Evolutionary conservation across 2,888 invertebrate species (phyloP).

Genomic region (Synanthedon andrenaeformis): DNA sequence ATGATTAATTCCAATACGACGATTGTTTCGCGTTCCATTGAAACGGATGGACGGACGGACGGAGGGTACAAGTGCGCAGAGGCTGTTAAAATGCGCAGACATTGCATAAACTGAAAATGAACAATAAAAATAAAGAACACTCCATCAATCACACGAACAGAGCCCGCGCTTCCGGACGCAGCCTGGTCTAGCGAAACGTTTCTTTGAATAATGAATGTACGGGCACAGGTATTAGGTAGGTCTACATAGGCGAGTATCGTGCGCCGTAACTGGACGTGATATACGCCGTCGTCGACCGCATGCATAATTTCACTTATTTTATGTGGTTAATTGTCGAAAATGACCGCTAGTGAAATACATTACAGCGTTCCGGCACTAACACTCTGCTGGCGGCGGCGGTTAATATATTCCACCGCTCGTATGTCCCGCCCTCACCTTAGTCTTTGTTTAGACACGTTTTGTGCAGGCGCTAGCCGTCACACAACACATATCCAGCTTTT

Average conservation of each 20-base stretch:
- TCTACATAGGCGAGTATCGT: conserved; percentile 52
- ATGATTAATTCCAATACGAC: neutral
- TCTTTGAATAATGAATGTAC: conserved; percentile 70
- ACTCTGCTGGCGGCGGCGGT: conserved; percentile 47
- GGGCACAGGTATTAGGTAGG: conserved; percentile 15
- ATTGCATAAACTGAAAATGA: conserved; percentile 30
- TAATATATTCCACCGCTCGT: conserved; percentile 62
- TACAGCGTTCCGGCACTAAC: conserved; percentile 53
- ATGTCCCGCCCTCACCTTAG: conserved; percentile 44
- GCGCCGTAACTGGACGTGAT: conserved; percentile 70
- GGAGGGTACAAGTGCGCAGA: neutral
- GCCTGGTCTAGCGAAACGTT: conserved; percentile 65
- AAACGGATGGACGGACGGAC: neutral
- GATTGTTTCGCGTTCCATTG: neutral
- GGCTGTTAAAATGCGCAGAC: conserved; percentile 12
- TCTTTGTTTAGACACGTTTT: conserved; percentile 29
- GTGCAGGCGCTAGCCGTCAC: conserved; percentile 4
- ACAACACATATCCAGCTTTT: neutral
- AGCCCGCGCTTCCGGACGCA: conserved; percentile 59
- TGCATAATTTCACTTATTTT: conserved; percentile 72
- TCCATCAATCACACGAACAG: conserved; percentile 67
- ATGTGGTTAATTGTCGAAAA: conserved; percentile 72
- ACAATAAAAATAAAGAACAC: conserved; percentile 56
- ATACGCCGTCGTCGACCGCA: conserved; percentile 69
- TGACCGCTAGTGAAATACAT: conserved; percentile 69